Evolutionary conservation across 2,888 invertebrate species (phyloP), one percentile per base, ranked within the genome.

Genomic region (Cosmorhoe ocellata): DNA sequence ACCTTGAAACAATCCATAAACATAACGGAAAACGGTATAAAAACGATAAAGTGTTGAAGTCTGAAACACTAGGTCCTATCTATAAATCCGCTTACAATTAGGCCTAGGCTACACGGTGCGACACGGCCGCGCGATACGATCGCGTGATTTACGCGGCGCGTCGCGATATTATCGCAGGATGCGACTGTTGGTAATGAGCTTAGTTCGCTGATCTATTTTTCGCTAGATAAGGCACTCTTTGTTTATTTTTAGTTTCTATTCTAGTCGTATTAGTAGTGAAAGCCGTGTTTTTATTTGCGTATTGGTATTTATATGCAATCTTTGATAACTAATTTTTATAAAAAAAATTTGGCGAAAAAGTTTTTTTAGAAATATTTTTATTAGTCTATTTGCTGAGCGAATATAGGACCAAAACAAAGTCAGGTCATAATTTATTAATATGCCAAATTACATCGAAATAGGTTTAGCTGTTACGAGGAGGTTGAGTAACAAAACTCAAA

Each of bases 111-210:
- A 74, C 81, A 78, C 81, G 74, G 76, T 68, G 70, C 73, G 74
- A 72, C 72, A 69, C 41, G 52, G 53, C 61, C 68, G 78, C 76
- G 56, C 69, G 84, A 81, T 84, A 82, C 65, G 51, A 77, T 82
- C 84, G 71, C 71, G 78, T 84, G 84, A 84, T 83, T 81, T 83
- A 83, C 81, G 79, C 76, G 68, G 66, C 56, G 64, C 55, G 67
- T 59, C 60, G 61, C 68, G 84, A 82, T 82, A 50, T 60, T 74
- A 82, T 82, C 68, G 61, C 68, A 60, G 64, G 33, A 64, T 65
- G 61, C 62, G 62, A 71, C 71, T 72, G 71, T 76, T 69, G 76
- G 81, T 81, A 81, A 81, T 81, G 81, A 81, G 79, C 76, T 52
- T 56, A 44, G 51, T 56, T 56, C 47, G 34, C 58, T 56, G 62